Evolutionary conservation across 2,888 invertebrate genomes (phyloP).

Genomic region (Pseudococcus longispinus): DNA sequence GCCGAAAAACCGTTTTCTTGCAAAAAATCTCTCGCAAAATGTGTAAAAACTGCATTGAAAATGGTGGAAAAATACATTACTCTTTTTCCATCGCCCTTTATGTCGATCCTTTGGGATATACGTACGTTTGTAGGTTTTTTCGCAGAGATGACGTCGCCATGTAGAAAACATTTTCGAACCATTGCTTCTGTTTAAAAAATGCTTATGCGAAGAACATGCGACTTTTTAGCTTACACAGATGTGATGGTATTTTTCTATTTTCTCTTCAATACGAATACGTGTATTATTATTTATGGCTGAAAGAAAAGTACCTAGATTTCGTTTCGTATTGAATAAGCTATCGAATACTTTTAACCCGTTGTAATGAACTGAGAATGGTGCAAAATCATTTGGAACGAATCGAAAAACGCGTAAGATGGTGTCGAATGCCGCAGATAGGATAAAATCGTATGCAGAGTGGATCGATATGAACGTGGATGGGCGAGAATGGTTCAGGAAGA

Average conservation of each 20-base stretch:
- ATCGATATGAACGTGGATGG: no score
- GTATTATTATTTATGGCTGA: no score
- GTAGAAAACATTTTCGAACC: background rate
- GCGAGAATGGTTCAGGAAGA: no score
- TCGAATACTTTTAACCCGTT: no score
- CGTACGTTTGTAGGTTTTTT: background rate
- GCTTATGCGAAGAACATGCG: background rate
- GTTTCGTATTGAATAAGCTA: no score
- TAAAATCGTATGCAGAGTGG: no score
- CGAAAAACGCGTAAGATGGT: no score
- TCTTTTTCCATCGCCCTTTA: background rate
- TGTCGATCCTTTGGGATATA: background rate
- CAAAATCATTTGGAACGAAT: no score
- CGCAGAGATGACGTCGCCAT: background rate
- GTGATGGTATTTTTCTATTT: background rate
- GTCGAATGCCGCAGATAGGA: no score
- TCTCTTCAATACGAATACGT: no score
- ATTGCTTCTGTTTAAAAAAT: background rate
- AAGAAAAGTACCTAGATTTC: no score
- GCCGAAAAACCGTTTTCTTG: background rate
- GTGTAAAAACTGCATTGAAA: background rate
- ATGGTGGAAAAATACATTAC: background rate
- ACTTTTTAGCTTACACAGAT: background rate
- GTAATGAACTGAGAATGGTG: no score
- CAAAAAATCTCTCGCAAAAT: background rate